These are phyloP conservation scores for Serranus cabrilla DNA, from an alignment of 2,797 vertebrate genomes.

Conservation along the genomic window DNA sequence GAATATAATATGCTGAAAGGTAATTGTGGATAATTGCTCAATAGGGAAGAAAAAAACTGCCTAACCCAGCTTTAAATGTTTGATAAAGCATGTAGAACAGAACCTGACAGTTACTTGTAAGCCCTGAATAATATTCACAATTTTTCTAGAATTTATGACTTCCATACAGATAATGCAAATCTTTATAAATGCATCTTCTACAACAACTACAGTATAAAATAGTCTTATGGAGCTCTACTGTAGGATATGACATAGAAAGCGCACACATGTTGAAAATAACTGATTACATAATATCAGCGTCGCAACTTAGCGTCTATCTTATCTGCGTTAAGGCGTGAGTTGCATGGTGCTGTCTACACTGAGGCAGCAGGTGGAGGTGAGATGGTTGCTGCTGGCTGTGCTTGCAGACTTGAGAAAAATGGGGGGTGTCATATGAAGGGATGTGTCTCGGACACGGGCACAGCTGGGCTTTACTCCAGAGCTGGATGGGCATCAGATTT, in stretches of 20 bases:
- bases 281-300: conserved; percentile 30
- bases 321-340: conserved; percentile 48
- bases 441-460: conserved; percentile 63
- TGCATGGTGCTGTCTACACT: conserved; percentile 61
- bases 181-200: conserved; percentile 26
- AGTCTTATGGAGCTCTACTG: conserved; percentile 23
- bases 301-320: conserved; percentile 50
- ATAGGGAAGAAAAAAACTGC: too few relatives aligned
- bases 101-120: conserved; percentile 55
- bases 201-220: conserved; percentile 23
- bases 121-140: conserved; percentile 24
- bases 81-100: conserved; percentile 62
- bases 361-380: conserved; percentile 69
- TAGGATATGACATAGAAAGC: conserved; percentile 40
- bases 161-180: conserved; percentile 24
- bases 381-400: conserved; percentile 60
- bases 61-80: neutral
- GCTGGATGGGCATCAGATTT: conserved; percentile 65
- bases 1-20: too few relatives aligned
- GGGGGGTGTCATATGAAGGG: conserved; percentile 54
- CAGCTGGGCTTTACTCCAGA: conserved; percentile 69
- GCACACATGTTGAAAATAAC: conserved; percentile 35
- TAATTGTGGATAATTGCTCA: too few relatives aligned
- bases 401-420: conserved; percentile 54
- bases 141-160: conserved; percentile 12